Evolutionary conservation across 2,113 vertebrate species (phyloP), one percentile per base, ranked within the genome.

Genomic region (Diadophis punctatus): DNA sequence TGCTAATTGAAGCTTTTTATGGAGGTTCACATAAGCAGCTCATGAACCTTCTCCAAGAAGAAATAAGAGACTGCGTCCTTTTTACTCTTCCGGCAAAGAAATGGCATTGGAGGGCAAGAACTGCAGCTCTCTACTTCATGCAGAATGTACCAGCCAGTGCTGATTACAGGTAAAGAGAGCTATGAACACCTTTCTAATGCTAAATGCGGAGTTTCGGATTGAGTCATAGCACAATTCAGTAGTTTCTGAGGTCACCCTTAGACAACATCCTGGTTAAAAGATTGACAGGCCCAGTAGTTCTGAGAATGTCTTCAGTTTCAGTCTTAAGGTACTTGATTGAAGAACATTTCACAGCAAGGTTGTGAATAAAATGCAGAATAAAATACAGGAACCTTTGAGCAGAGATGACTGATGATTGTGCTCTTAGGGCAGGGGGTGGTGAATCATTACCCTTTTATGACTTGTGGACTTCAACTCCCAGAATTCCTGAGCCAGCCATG

Each of bases 21-120:
- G 99, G 99, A 8, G 99, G 99, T 30, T 99, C 99, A n/a, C 99
- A 99, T 96, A 98, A 98, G 93, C 99, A 99, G 96, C 97, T 99
- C 94, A 97, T 98, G 18, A 99, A 99, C 94, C 97, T 99, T 56
- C 98, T 99, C 58, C 96, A 97, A 55, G 97, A 98, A 43, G 98
- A 98, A 56, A 85, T 99, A 0, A 89, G 84, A 0, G 96, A 96
- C 87, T 98, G 98, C 90, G 96, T 97, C 43, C 95, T 98, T 92
- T 98, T 97, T 91, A 98, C 98, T 0, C 97, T 99, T 14, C 98
- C 99, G 11, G 98, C 98, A 63, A 99, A 99, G 97, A 99, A 99
- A 95, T 99, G 99, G 99, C 99, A 99, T 85, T 99, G 99, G 99
- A 98, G 98, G 94, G 98, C 99, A 0, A 97, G 99, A 52, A 99